Evolutionary conservation across 2,888 invertebrate species (phyloP), one percentile per base, ranked within the genome.

Genomic region (Drosophila planitibia): DNA sequence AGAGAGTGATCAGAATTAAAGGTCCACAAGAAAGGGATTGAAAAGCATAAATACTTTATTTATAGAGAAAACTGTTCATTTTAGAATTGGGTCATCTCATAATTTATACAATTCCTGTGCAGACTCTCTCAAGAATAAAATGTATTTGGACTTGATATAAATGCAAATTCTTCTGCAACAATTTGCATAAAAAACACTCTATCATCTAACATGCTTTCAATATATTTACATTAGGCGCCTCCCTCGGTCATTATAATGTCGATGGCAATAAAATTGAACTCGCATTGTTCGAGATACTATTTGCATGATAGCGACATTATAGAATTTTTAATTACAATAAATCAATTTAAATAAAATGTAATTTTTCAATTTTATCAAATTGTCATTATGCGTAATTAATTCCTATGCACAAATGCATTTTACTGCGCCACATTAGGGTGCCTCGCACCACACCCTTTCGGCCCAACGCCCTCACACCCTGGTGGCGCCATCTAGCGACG

Each of bases 311-410:
- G 49, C 51, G 70, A 62, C 64, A 81, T 74, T 80, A 70, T 81
- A 79, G 83, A 87, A 91, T 91, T 91, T 90, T 89, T 92, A 92
- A 91, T 91, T 91, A 91, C 90, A 91, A 91, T 91, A 91, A 91
- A 91, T 92, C 92, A 91, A 92, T 91, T 91, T 85, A 79, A 87
- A 83, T 89, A 90, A 91, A 91, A 85, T 83, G 89, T 88, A 91
- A 91, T 91, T 91, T 91, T 91, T 91, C 91, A 91, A 86, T 91
- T 91, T 88, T 91, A 91, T 91, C 91, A 91, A 91, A 91, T 91
- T 91, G 91, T 91, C 91, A 91, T 90, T 91, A 91, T 91, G 91
- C 91, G 91, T 91, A 91, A 92, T 92, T 91, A 91, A 91, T 92
- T 91, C 87, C 89, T 87, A 82, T 85, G 86, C 87, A 86, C 85